Evolutionary conservation across 2,113 vertebrate genomes (phyloP).

Genomic region (Coryphaenoides rupestris): DNA sequence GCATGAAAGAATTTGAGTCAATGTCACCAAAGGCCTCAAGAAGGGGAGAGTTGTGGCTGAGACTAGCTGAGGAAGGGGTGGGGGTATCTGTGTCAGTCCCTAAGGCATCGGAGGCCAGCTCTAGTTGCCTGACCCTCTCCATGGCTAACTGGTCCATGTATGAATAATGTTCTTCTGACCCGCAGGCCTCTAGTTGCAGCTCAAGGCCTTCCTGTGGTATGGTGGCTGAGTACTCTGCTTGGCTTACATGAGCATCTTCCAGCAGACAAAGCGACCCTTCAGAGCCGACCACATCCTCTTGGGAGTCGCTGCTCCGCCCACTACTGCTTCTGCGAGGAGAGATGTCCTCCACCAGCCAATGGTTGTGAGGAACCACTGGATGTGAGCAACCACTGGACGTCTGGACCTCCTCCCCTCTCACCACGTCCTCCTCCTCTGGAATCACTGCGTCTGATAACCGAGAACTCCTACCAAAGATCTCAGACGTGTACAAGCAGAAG

Average conservation of each 20-base stretch:
- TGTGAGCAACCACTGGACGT: conserved; percentile 59
- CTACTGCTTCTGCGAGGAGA: conserved; percentile 64
- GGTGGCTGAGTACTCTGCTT: conserved; percentile 36
- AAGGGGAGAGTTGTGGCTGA: conserved; percentile 53
- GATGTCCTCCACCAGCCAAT: conserved; percentile 63
- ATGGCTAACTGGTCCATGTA: conserved; percentile 35
- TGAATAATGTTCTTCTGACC: conserved; percentile 58
- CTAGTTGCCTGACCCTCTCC: conserved; percentile 42
- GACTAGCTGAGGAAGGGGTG: conserved; percentile 56
- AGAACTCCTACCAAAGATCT: conserved; percentile 44
- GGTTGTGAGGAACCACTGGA: conserved; percentile 61
- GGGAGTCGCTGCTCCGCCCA: conserved; percentile 65
- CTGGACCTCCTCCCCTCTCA: conserved; percentile 46
- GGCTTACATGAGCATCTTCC: conserved; percentile 34
- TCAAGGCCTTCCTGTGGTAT: conserved; percentile 51
- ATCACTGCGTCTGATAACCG: conserved; percentile 44
- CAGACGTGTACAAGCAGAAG: conserved; percentile 48
- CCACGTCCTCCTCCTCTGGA: conserved; percentile 51
- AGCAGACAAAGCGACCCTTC: conserved; percentile 57
- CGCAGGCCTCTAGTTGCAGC: conserved; percentile 64
- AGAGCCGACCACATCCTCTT: conserved; percentile 61
- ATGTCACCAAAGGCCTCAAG: conserved; percentile 61
- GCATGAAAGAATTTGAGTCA: conserved; percentile 63
- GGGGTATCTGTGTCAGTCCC: conserved; percentile 62
- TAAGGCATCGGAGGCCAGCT: conserved; percentile 49